These are phyloP conservation scores for Loriculus beryllinus DNA, from an alignment of 2,797 vertebrate species.

Conservation along the genomic window DNA sequence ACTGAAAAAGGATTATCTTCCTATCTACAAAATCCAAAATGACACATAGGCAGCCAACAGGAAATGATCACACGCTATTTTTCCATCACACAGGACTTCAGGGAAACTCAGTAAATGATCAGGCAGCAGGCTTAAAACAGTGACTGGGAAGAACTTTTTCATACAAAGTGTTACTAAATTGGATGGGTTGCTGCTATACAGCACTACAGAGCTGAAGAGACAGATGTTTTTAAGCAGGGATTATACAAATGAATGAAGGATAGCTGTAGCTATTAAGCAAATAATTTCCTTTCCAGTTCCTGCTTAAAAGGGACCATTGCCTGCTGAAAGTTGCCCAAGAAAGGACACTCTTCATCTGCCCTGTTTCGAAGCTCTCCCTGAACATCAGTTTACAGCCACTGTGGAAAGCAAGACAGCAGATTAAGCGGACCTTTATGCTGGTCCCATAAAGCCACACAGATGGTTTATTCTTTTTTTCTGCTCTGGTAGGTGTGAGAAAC, in stretches of 20 bases:
- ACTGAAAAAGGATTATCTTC: background rate
- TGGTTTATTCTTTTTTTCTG: background rate
- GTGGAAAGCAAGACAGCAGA: background rate
- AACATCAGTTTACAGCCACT: background rate
- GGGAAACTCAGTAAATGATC: background rate
- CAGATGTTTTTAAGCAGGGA: background rate
- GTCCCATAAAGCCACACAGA: background rate
- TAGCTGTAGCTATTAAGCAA: background rate
- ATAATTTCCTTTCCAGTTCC: background rate
- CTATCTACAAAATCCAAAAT: background rate
- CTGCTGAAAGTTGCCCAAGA: background rate
- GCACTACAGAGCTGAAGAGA: background rate
- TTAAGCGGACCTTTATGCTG: background rate
- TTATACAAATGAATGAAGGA: background rate
- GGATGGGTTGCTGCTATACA: background rate
- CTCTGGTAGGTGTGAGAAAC: background rate
- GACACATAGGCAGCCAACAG: background rate
- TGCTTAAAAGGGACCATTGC: background rate
- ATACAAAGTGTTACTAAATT: background rate
- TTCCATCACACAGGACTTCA: background rate
- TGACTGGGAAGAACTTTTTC: background rate
- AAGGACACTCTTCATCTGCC: background rate
- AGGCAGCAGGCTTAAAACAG: background rate
- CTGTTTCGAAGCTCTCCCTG: background rate
- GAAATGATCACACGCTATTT: accelerated